These are phyloP conservation scores for Pediacus dermestoides DNA, from an alignment of 2,888 invertebrate genomes.

Conservation along the genomic window DNA sequence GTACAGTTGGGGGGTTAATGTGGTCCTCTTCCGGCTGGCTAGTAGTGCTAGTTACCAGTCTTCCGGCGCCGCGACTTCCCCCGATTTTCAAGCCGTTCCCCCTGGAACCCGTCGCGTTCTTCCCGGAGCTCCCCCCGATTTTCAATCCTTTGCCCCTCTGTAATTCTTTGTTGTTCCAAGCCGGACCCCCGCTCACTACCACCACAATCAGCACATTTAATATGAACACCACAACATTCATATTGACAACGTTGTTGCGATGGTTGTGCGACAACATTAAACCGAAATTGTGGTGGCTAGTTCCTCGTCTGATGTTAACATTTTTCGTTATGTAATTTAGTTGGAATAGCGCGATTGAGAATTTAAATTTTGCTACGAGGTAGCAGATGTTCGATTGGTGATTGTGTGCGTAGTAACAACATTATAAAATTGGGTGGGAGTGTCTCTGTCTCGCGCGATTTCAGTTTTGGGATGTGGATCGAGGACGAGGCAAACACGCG, in stretches of 20 bases:
- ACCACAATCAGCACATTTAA: slow-evolving; percentile 43
- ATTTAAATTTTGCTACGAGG: too few species aligned
- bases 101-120: slow-evolving; percentile 39
- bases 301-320: too few species aligned
- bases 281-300: neutral
- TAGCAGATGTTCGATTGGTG: neutral
- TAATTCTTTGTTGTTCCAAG: slow-evolving; percentile 49
- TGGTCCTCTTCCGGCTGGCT: slow-evolving; percentile 42
- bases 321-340: neutral
- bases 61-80: slow-evolving; percentile 36
- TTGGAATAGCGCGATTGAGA: too few species aligned
- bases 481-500: slow-evolving; percentile 22
- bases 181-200: slow-evolving; percentile 48
- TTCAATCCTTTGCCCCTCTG: slow-evolving; percentile 46
- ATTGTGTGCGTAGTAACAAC: neutral
- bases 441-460: slow-evolving; percentile 21
- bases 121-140: slow-evolving; percentile 39
- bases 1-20: slow-evolving; percentile 36
- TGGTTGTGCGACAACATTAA: slow-evolving; percentile 7
- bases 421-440: slow-evolving; percentile 28
- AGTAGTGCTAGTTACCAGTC: slow-evolving; percentile 35
- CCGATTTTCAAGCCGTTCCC: slow-evolving; percentile 46
- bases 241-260: slow-evolving; percentile 22
- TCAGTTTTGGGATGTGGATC: slow-evolving; percentile 8
- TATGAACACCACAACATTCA: slow-evolving; percentile 42